These are phyloP conservation scores for Patella caerulea DNA, from an alignment of 2,888 invertebrate genomes.

Conservation along the genomic window DNA sequence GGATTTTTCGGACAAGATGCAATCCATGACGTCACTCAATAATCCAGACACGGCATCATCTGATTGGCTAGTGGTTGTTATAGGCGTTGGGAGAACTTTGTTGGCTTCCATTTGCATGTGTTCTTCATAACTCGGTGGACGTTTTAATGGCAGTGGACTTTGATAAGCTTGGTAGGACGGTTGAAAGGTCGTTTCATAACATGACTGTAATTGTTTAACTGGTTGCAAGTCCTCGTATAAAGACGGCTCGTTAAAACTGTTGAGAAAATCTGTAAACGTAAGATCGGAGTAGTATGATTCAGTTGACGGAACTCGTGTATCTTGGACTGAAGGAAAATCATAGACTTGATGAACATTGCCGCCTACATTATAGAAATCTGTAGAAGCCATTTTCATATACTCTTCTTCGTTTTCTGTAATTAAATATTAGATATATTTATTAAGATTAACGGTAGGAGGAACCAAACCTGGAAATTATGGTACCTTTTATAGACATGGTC, in stretches of 20 bases:
- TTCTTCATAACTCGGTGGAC: slow-evolving; percentile 20
- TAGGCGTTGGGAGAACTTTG: background rate
- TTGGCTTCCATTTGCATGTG: slow-evolving; percentile 14
- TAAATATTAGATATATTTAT: too few relatives aligned
- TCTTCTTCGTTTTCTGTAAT: too few relatives aligned
- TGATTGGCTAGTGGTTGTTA: background rate
- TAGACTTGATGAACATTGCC: too few relatives aligned
- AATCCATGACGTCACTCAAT: slow-evolving; percentile 22
- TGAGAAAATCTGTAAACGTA: background rate
- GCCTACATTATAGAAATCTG: too few relatives aligned
- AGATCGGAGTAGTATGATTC: background rate
- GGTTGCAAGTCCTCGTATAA: background rate
- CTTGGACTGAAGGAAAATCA: background rate
- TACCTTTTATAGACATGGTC: too few relatives aligned
- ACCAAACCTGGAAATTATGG: too few relatives aligned
- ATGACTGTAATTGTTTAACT: background rate
- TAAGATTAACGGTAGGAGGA: too few relatives aligned
- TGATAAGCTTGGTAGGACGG: background rate
- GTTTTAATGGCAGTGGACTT: slow-evolving; percentile 10
- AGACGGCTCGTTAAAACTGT: background rate
- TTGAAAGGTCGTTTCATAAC: background rate
- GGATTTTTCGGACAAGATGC: slow-evolving; percentile 11
- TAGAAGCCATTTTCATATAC: too few relatives aligned
- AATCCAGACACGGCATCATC: slow-evolving; percentile 8
- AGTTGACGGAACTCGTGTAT: background rate